Base-by-base conservation (phyloP, 2,888 invertebrate genomes). In the Xestia ashworthii region DNA sequence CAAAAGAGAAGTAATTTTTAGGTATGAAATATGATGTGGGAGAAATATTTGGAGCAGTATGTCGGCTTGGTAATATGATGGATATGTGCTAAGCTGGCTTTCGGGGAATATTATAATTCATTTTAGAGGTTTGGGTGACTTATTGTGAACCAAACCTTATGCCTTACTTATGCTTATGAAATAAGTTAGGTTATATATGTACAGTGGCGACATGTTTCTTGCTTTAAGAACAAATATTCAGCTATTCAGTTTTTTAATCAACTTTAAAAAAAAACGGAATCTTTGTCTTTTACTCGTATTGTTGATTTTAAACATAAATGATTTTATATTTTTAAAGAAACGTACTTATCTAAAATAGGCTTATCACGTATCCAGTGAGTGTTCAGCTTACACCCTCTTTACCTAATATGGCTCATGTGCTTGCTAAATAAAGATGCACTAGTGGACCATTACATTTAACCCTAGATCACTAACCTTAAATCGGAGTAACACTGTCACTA, bases 21-120 rank as follows among this genome's bases (percentile, higher is more conserved):
- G 55, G 46, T 53, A 62, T 65, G 71, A 84, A 86, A 83, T 83
- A 83, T 86, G 78, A 78, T 64, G 73, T 60, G 53, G 58, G 11
- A 11, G 48, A 64, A 70, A 73, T 78, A 55, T 77, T 74, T 72
- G 53, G 53, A 72, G 55, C 66, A 68, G 67, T n/a, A 44, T 78
- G 76, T 71, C 50, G 38, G 74, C 44, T 66, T 62, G 55, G 50
- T 41, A 44, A 65, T 44, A 16, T 75, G 69, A 86, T 83, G 62
- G 46, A 74, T 74, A 62, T 81, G 14, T 68, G 78, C 38, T 77
- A 53, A 77, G 65, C 44, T 73, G n/a, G 62, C 46, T 78, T 82
- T 70, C 19, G 5, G 9, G 3, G 25, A 66, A 55, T 71, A 65
- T 76, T 74, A 69, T 48, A 62, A 71, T 62, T 41, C 8, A 38